Base-by-base conservation (phyloP, 1,140 invertebrate species). In the Bathynomus jamesi region DNA sequence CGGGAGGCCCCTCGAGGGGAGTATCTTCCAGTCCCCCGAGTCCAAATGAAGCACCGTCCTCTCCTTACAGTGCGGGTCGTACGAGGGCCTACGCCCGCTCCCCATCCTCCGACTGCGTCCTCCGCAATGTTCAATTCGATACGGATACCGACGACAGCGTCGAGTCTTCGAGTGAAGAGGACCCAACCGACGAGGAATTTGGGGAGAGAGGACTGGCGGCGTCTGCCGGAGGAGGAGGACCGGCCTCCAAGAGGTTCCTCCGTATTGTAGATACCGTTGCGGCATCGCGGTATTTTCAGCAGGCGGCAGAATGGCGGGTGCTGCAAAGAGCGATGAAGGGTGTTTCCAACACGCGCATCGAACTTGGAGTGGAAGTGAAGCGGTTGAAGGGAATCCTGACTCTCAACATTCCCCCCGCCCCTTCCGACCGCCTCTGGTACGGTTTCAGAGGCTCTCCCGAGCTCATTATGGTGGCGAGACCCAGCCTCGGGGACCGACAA, bases 381-480 rank as follows among this genome's bases (percentile, higher is more conserved):
- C 88, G 87, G 27, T 81, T 98, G 71, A 88, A 89, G 76, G 95
- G 95, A 0, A 88, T 89, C 21, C 83, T 96, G 60, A 89, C 91
- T 1, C 72, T 98, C n/a, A 99, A 99, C 82, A 87, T 99, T 78
- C 95, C 96, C 30, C 91, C 94, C 28, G 92, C 95, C 53, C 96
- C 95, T 0, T 89, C 91, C 53, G 95, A 98, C 83, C 85, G 96
- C 64, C 78, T 98, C 2, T 99, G 96, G 96, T 87, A 87, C 81
- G 87, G 86, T 60, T 88, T 88, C 78, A 81, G 84, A 81, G 81
- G 86, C 65, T 86, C 89, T 79, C 93, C 94, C 0, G 87, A 89
- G 76, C 83, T 96, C n/a, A 86, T 85, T 78, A 83, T 97, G 32
- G 88, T 88, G 28, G 93, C 93, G 7, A 89, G 90, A 79, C 94